These are phyloP conservation scores for Drosophila trapezifrons DNA, from an alignment of 1,140 invertebrate genomes.

Conservation along the genomic window DNA sequence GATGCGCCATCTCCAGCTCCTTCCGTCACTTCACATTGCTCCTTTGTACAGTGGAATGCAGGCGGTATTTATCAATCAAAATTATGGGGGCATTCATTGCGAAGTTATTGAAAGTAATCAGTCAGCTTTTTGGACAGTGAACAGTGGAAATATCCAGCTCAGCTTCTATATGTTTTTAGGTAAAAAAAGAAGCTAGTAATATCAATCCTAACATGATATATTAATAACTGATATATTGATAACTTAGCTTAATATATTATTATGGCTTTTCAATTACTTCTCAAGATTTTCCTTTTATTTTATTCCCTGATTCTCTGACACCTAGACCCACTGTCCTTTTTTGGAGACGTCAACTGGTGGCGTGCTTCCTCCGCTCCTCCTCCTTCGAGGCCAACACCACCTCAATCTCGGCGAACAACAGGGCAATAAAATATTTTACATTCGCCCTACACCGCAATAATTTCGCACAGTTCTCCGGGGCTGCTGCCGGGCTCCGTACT, in stretches of 20 bases:
- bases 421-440: constrained; percentile 75
- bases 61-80: neutral
- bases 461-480: constrained; percentile 31
- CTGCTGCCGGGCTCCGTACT: too few relatives aligned
- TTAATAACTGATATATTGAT: too few relatives aligned
- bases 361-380: neutral
- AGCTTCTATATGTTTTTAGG: too few relatives aligned
- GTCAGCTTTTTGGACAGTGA: neutral
- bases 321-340: neutral
- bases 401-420: constrained; percentile 41
- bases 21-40: neutral
- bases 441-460: constrained; percentile 51
- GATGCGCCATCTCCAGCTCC: constrained; percentile 6
- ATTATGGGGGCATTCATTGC: neutral
- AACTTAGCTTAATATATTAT: too few relatives aligned
- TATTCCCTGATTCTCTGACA: rapidly evolving
- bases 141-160: too few relatives aligned
- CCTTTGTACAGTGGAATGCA: constrained; percentile 4
- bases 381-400: neutral
- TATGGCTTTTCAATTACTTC: too few relatives aligned
- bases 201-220: too few relatives aligned
- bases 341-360: constrained; percentile 10
- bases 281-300: too few relatives aligned
- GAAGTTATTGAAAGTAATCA: constrained; percentile 12
- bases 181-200: too few relatives aligned